phyloP scores from a whole-genome alignment of 1,140 invertebrate species.

The Leptoteleia sp. region DNA sequence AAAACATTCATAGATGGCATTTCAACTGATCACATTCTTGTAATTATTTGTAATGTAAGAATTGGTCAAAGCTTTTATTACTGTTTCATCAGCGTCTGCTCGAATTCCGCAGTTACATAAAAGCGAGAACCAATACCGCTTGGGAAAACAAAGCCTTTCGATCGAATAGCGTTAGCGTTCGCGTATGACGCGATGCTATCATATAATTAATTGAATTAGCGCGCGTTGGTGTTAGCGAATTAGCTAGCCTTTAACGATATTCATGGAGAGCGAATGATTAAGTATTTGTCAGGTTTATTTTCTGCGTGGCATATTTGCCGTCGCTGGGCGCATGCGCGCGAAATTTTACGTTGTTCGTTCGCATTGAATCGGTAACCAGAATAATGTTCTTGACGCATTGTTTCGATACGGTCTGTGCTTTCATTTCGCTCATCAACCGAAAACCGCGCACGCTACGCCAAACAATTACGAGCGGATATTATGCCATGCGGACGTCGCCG shows the following conservation, averaged over 20 bases:
- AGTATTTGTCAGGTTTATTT: slow-evolving; percentile 66
- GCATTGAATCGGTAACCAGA: no score
- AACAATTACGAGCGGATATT: slow-evolving; percentile 72
- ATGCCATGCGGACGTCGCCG: slow-evolving; percentile 49
- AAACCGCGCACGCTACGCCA: slow-evolving; percentile 69
- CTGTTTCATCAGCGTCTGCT: slow-evolving; percentile 37
- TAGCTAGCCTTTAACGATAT: slow-evolving; percentile 55
- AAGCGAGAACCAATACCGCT: slow-evolving; percentile 44
- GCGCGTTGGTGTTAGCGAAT: slow-evolving; percentile 52
- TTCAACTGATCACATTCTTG: slow-evolving; percentile 22
- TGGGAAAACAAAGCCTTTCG: slow-evolving; percentile 43
- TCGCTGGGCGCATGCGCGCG: no score
- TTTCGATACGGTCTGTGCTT: slow-evolving; percentile 65
- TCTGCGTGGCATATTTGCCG: slow-evolving; percentile 49
- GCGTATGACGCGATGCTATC: slow-evolving; percentile 46
- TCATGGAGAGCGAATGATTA: slow-evolving; percentile 62
- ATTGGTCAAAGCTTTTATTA: slow-evolving; percentile 52
- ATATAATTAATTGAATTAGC: slow-evolving; percentile 64
- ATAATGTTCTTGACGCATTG: no score
- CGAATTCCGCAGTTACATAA: slow-evolving; percentile 25
- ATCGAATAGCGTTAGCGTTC: slow-evolving; percentile 48
- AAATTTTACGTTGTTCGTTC: no score
- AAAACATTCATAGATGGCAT: neutral
- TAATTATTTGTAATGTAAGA: slow-evolving; percentile 35
- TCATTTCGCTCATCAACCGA: slow-evolving; percentile 68